Conservation (phyloP, 2,113 vertebrate genomes). For the Silurus meridionalis region DNA sequence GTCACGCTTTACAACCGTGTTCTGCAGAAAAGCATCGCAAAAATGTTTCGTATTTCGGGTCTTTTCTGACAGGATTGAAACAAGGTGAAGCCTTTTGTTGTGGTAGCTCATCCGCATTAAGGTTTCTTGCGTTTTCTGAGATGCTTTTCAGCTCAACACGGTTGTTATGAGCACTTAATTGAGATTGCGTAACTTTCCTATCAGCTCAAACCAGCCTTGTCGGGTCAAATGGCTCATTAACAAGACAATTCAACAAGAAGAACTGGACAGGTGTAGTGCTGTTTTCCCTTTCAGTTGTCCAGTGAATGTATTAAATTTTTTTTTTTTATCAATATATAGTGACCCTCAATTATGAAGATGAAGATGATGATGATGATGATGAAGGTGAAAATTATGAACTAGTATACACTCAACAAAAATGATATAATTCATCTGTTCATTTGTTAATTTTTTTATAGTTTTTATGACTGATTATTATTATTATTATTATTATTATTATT, state of each 20-base stretch:
- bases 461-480: slow-evolving; percentile 74
- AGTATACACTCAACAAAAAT: slow-evolving; percentile 20
- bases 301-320: background rate
- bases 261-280: too few relatives aligned
- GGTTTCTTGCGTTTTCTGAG: background rate
- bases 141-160: background rate
- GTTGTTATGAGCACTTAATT: background rate
- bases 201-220: background rate
- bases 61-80: background rate
- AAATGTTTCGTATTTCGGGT: background rate
- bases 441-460: slow-evolving; percentile 60
- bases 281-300: background rate
- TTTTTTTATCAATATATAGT: background rate
- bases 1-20: background rate
- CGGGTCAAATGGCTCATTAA: background rate
- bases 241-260: background rate
- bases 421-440: slow-evolving; percentile 59
- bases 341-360: background rate
- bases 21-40: background rate
- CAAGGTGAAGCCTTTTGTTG: background rate
- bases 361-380: slow-evolving; percentile 14
- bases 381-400: slow-evolving; percentile 1
- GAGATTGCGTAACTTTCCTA: background rate
- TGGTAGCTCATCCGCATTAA: background rate
- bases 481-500: slow-evolving; percentile 86